These are phyloP conservation scores for Lepidurus apus DNA, from an alignment of 1,140 invertebrate genomes.

Conservation along the genomic window DNA sequence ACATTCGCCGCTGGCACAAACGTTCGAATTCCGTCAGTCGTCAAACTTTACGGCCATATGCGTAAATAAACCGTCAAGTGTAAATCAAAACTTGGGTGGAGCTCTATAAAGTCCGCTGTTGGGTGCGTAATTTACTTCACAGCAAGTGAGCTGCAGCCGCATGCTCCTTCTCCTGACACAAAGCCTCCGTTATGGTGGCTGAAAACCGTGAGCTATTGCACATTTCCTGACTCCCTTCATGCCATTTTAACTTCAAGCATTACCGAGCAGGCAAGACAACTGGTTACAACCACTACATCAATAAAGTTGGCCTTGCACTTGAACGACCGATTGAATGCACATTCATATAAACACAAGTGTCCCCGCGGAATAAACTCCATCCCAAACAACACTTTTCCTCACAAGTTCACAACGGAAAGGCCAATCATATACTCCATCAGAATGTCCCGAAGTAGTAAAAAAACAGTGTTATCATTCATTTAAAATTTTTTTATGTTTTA, in stretches of 20 bases:
- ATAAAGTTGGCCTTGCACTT: neutral
- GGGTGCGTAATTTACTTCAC: neutral
- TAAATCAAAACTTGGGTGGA: slow-evolving; percentile 10
- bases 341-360: neutral
- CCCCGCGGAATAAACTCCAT: too few species aligned
- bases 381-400: too few species aligned
- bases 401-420: too few species aligned
- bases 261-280: neutral
- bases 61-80: slow-evolving; percentile 18
- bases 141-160: neutral
- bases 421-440: too few species aligned
- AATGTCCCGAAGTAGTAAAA: too few species aligned
- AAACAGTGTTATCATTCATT: too few species aligned
- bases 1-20: too few species aligned
- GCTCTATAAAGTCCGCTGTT: neutral
- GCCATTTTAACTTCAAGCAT: neutral
- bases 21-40: neutral
- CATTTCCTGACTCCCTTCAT: slow-evolving; percentile 9
- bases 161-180: neutral
- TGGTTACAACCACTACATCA: neutral
- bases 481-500: too few species aligned
- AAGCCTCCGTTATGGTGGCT: neutral
- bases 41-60: neutral
- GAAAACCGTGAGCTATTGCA: neutral
- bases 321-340: neutral